Conservation (phyloP, 2,113 vertebrate species). For the Macquaria australasica region DNA sequence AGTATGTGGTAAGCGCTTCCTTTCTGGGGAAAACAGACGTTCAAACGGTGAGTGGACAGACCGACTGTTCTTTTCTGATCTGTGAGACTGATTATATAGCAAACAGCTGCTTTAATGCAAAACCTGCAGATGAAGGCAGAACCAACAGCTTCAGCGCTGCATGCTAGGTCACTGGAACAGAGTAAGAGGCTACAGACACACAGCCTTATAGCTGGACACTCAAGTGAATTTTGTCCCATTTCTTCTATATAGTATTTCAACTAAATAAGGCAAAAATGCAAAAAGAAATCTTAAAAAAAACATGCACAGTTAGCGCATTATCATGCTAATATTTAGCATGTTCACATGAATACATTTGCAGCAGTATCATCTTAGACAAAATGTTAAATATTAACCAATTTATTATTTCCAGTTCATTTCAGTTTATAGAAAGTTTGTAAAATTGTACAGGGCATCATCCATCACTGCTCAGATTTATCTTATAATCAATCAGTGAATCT, state of each 20-base stretch:
- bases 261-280: not conserved
- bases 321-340: too few species aligned
- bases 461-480: not conserved
- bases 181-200: not conserved
- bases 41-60: not conserved
- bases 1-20: not conserved
- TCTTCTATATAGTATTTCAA: not conserved
- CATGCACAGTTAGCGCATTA: too few species aligned
- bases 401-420: not conserved
- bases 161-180: not conserved
- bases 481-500: not conserved
- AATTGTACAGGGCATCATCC: not conserved
- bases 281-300: too few species aligned
- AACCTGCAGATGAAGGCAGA: not conserved
- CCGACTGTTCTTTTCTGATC: not conserved
- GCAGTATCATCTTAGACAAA: not conserved
- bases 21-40: not conserved
- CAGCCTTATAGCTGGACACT: too few species aligned
- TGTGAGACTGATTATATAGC: slow-evolving; percentile 33
- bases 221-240: too few species aligned
- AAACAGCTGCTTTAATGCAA: not conserved
- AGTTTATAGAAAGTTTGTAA: not conserved
- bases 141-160: not conserved
- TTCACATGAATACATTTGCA: not conserved
- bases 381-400: not conserved